phyloP scores from a whole-genome alignment of 2,797 vertebrate genomes.

The Bovichtus variegatus region DNA sequence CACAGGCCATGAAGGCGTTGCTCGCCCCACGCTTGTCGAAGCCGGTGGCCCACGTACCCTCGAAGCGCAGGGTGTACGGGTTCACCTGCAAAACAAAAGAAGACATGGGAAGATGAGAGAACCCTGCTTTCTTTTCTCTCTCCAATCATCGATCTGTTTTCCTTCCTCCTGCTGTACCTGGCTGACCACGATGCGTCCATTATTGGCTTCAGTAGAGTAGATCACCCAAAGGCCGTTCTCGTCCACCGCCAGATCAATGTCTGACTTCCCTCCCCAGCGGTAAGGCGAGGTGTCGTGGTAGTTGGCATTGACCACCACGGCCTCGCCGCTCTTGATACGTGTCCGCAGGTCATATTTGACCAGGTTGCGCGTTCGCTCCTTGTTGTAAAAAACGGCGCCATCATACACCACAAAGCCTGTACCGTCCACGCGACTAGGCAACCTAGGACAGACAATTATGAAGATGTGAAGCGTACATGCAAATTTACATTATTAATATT shows the following conservation, averaged over 20 bases:
- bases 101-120: background rate
- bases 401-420: constrained; percentile 96
- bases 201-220: constrained; percentile 94
- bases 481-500: background rate
- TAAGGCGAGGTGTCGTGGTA: constrained; percentile 96
- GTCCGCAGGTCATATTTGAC: constrained; percentile 95
- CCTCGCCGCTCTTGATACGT: constrained; percentile 95
- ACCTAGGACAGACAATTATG: constrained; percentile 64
- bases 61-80: constrained; percentile 94
- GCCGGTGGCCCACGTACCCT: constrained; percentile 93
- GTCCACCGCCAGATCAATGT: constrained; percentile 95
- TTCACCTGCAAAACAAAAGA: constrained; percentile 84
- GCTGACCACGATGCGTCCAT: constrained; percentile 92
- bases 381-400: constrained; percentile 96
- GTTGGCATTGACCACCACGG: constrained; percentile 93
- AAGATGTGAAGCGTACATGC: background rate
- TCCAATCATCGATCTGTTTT: constrained; percentile 11
- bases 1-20: constrained; percentile 96
- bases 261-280: constrained; percentile 96
- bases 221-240: constrained; percentile 97
- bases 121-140: background rate
- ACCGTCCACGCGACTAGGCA: constrained; percentile 94
- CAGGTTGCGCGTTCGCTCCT: constrained; percentile 93
- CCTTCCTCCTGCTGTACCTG: constrained; percentile 82
- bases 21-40: constrained; percentile 95